Evolutionary conservation across 2,113 vertebrate genomes (phyloP).

Genomic region (Genyomyrus donnyi): DNA sequence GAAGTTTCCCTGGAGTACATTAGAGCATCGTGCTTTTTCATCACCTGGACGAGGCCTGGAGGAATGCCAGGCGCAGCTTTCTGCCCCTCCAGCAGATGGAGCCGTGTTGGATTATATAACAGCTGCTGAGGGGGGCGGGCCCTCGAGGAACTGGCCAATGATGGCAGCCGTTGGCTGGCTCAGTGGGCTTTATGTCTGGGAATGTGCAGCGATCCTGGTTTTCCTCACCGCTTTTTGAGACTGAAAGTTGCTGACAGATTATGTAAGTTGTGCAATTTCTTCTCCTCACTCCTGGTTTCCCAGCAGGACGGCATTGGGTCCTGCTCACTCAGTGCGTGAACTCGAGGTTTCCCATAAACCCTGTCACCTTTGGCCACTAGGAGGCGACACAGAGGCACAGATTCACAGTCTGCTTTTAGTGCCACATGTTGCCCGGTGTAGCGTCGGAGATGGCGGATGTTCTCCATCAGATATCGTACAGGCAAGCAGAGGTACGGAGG

Average conservation of each 20-base stretch:
- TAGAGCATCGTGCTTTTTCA: neutral
- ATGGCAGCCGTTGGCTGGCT: neutral
- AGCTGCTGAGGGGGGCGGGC: neutral
- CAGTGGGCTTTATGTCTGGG: neutral
- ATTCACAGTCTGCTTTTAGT: conserved; percentile 9
- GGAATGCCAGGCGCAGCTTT: neutral
- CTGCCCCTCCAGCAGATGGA: neutral
- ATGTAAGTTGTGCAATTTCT: neutral
- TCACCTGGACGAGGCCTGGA: neutral
- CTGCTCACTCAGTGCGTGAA: neutral
- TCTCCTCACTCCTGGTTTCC: neutral
- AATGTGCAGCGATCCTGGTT: neutral
- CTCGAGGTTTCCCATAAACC: neutral
- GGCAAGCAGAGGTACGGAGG: conserved; percentile 1
- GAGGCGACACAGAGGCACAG: neutral
- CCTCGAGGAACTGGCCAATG: neutral
- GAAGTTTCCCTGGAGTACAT: neutral
- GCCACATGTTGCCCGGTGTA: conserved; percentile 16
- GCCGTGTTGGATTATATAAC: neutral
- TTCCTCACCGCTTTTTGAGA: neutral
- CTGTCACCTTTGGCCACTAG: neutral
- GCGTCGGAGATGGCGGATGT: conserved; percentile 22
- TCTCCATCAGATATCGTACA: conserved; percentile 25
- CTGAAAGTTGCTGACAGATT: neutral
- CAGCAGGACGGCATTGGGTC: neutral